Evolutionary conservation across 2,797 vertebrate genomes (phyloP).

Genomic region (Dermochelys coriacea): DNA sequence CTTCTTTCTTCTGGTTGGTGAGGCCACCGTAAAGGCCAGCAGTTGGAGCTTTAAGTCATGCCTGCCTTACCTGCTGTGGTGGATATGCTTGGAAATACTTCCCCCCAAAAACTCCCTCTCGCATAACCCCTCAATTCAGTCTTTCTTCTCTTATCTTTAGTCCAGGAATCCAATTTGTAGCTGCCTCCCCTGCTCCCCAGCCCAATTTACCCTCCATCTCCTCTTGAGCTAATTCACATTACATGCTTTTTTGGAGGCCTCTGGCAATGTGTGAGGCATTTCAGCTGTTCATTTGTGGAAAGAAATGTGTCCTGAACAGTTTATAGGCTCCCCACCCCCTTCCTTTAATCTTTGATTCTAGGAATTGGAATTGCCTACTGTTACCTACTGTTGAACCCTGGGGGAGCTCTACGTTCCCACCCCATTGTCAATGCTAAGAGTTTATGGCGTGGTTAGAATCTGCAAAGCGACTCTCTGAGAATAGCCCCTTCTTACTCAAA

Average conservation of each 20-base stretch:
- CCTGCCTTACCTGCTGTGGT: neutral
- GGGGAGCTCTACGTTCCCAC: neutral
- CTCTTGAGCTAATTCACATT: neutral
- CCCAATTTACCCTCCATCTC: neutral
- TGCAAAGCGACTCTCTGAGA: neutral
- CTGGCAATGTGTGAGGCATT: neutral
- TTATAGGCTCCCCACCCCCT: neutral
- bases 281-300: neutral
- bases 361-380: neutral
- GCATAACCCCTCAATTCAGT: neutral
- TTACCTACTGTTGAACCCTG: neutral
- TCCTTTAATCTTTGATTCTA: neutral
- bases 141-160: neutral
- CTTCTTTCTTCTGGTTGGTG: neutral
- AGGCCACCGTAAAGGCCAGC: neutral
- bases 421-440: neutral
- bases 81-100: neutral
- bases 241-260: neutral
- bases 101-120: neutral
- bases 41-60: rapidly evolving
- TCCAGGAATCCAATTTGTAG: neutral
- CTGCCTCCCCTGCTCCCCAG: neutral
- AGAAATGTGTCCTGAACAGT: neutral
- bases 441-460: neutral
- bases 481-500: neutral